Evolutionary conservation across 2,797 vertebrate genomes (phyloP).

Genomic region (Geotrypetes seraphini): DNA sequence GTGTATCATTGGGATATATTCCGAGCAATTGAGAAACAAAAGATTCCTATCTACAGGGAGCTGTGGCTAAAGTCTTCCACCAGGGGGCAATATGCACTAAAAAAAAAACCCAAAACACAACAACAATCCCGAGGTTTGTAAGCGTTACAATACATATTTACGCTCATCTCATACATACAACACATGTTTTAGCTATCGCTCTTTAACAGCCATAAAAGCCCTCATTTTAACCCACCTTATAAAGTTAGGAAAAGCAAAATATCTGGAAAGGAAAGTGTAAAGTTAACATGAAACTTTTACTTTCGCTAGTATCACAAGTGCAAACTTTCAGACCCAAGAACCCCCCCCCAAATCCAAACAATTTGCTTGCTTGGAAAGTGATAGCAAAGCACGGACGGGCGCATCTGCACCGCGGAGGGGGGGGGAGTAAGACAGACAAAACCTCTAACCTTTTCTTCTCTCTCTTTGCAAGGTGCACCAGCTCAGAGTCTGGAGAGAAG

Average conservation of each 20-base stretch:
- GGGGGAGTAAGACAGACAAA: not conserved
- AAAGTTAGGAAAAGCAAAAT: too few relatives aligned
- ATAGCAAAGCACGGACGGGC: not conserved
- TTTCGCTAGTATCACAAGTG: not conserved
- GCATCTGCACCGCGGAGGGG: not conserved
- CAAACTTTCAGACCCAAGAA: not conserved
- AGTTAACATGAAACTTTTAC: not conserved
- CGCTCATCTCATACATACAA: too few relatives aligned
- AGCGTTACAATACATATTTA: too few relatives aligned
- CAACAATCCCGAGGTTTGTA: not conserved
- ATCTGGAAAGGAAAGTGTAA: too few relatives aligned
- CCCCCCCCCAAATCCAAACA: not conserved
- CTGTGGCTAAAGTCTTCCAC: not conserved
- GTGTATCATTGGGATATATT: too few relatives aligned
- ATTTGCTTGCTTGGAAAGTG: too few relatives aligned
- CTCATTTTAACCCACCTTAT: too few relatives aligned
- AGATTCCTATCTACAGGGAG: too few relatives aligned
- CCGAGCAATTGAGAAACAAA: too few relatives aligned
- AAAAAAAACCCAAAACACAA: too few relatives aligned
- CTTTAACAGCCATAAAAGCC: too few relatives aligned
- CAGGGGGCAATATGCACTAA: constrained; percentile 5
- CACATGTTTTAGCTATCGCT: too few relatives aligned
- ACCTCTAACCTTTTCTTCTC: constrained; percentile 27
- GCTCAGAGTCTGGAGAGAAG: constrained; percentile 6
- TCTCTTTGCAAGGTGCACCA: constrained; percentile 2